phyloP scores from a whole-genome alignment of 2,888 invertebrate species.

The Pycnomerus fuliginosus region DNA sequence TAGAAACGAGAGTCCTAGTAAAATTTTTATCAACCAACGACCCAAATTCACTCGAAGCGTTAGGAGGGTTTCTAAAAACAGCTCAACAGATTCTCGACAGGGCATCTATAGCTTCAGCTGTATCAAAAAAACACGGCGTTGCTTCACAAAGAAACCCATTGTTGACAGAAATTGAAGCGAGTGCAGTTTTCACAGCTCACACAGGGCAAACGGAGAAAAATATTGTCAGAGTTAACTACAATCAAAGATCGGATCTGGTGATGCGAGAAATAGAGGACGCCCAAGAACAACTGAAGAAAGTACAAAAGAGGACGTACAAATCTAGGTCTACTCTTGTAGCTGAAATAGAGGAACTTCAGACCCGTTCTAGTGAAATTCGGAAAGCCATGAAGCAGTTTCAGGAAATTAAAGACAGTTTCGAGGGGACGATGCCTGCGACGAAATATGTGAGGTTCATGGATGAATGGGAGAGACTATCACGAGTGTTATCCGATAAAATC shows the following conservation, averaged over 20 bases:
- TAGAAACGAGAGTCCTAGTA: too few relatives aligned
- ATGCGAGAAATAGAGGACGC: slow-evolving; percentile 35
- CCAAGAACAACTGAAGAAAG: slow-evolving; percentile 26
- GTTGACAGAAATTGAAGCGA: too few relatives aligned
- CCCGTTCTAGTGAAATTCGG: slow-evolving; percentile 55
- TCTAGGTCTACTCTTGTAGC: slow-evolving; percentile 31
- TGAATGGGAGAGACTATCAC: slow-evolving; percentile 60
- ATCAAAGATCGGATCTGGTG: slow-evolving; percentile 29
- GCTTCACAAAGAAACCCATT: too few relatives aligned
- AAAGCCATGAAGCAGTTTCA: slow-evolving; percentile 57
- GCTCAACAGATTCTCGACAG: too few relatives aligned
- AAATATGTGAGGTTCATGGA: slow-evolving; percentile 58
- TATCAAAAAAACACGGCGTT: too few relatives aligned
- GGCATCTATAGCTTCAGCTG: too few relatives aligned
- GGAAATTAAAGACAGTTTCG: not conserved
- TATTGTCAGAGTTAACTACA: slow-evolving; percentile 1
- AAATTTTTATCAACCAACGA: too few relatives aligned
- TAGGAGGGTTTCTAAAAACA: too few relatives aligned
- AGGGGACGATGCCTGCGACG: not conserved
- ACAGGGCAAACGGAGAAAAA: too few relatives aligned
- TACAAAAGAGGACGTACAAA: slow-evolving; percentile 29
- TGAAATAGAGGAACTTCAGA: slow-evolving; percentile 55
- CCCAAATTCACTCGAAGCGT: too few relatives aligned
- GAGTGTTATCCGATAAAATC: slow-evolving; percentile 60
- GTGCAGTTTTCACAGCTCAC: too few relatives aligned